phyloP scores from a whole-genome alignment of 2,113 vertebrate species.

The Indri indri region DNA sequence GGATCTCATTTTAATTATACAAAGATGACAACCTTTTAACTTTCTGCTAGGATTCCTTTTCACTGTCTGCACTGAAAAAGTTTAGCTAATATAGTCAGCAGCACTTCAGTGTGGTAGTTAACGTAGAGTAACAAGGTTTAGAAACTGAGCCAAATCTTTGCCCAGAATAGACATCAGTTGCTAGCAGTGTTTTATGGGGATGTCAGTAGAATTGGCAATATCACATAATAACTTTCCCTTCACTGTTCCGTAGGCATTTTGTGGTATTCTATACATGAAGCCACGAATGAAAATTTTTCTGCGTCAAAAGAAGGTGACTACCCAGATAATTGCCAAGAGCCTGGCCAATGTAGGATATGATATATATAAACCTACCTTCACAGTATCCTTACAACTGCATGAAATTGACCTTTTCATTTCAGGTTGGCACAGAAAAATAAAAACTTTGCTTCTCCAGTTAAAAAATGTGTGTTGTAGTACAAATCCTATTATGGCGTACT shows the following conservation, averaged over 20 bases:
- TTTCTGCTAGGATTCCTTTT: not conserved
- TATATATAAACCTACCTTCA: constrained; percentile 88
- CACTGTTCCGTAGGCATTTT: constrained; percentile 84
- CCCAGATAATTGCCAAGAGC: constrained; percentile 87
- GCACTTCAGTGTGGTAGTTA: constrained; percentile 5
- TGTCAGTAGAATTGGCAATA: constrained; percentile 6
- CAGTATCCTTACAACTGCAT: constrained; percentile 83
- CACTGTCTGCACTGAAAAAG: not conserved
- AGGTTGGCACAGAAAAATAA: constrained; percentile 2
- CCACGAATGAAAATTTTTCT: constrained; percentile 88
- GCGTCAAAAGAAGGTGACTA: constrained; percentile 86
- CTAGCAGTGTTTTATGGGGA: not conserved
- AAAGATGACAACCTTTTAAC: not conserved
- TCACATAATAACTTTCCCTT: constrained; percentile 54
- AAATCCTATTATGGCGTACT: not conserved
- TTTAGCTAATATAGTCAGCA: not conserved
- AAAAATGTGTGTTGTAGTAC: constrained; percentile 5
- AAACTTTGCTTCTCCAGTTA: constrained; percentile 26
- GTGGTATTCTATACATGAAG: constrained; percentile 90
- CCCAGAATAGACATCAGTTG: not conserved
- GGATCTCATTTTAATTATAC: not conserved
- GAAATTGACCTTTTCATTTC: not conserved
- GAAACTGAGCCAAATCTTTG: constrained; percentile 40
- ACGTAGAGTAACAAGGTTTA: not conserved
- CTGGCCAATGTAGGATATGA: constrained; percentile 86